Evolutionary conservation across 2,113 vertebrate genomes (phyloP).

Genomic region (Saccopteryx leptura): DNA sequence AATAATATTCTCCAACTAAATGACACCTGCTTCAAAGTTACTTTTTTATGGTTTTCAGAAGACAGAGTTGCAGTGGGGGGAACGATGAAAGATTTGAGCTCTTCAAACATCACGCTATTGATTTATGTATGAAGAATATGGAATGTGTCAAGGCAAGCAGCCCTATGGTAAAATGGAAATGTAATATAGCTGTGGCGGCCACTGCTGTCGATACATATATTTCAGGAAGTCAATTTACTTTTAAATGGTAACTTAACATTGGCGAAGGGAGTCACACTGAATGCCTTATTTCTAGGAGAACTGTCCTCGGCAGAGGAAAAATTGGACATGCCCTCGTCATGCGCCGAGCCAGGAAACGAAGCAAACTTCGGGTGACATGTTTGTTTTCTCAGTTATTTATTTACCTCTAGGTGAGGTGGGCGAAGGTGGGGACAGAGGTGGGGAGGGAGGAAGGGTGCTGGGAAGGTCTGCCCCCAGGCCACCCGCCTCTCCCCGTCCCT

Average conservation of each 20-base stretch:
- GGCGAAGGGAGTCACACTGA: slow-evolving; percentile 61
- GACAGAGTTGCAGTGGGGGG: background rate
- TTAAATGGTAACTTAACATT: slow-evolving; percentile 80
- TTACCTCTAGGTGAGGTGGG: background rate
- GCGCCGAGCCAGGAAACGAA: slow-evolving; percentile 1
- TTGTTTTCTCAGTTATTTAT: background rate
- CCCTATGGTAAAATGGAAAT: slow-evolving; percentile 66
- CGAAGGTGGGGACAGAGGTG: background rate
- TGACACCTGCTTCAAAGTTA: slow-evolving; percentile 68
- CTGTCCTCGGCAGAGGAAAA: slow-evolving; percentile 20
- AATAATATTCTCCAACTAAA: slow-evolving; percentile 65
- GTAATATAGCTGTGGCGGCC: slow-evolving; percentile 31
- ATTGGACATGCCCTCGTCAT: background rate
- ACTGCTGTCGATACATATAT: slow-evolving; percentile 62
- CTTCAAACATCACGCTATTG: slow-evolving; percentile 68
- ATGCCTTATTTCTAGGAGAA: slow-evolving; percentile 69
- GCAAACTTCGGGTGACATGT: background rate
- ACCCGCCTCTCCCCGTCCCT: background rate
- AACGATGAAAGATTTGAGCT: slow-evolving; percentile 38
- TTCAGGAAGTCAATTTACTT: slow-evolving; percentile 82
- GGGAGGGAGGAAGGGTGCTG: accelerated
- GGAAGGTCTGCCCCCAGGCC: background rate
- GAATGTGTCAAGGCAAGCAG: slow-evolving; percentile 70
- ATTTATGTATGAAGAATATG: slow-evolving; percentile 74
- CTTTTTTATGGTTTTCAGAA: slow-evolving; percentile 64